These are phyloP conservation scores for Lasioglossum pauxillum DNA, from an alignment of 2,888 invertebrate species.

Conservation along the genomic window DNA sequence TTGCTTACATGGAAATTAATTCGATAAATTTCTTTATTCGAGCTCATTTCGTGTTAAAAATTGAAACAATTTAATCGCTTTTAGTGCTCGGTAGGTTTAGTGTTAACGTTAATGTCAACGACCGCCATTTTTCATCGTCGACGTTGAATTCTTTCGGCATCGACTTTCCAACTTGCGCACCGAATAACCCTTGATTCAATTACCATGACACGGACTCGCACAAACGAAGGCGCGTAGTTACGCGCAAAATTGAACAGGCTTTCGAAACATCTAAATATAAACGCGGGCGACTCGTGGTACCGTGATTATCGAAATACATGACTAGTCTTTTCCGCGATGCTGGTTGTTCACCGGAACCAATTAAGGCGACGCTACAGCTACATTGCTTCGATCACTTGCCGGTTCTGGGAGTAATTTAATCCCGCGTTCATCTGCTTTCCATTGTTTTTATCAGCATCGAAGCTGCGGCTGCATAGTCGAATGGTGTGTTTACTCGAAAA, in stretches of 20 bases:
- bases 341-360: conserved; percentile 1
- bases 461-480: not conserved
- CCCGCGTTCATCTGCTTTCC: not conserved
- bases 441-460: not conserved
- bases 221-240: conserved; percentile 15
- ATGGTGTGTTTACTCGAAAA: not conserved
- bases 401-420: not conserved
- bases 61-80: no score
- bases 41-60: no score
- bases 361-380: not conserved
- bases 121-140: not conserved
- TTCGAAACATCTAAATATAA: conserved; percentile 44
- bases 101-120: not conserved
- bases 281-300: conserved; percentile 8
- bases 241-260: not conserved
- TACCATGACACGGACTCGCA: not conserved
- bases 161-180: not conserved
- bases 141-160: not conserved
- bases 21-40: no score
- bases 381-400: not conserved
- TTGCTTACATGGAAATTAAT: no score
- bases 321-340: conserved; percentile 6
- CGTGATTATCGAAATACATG: conserved; percentile 5
- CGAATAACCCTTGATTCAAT: not conserved
- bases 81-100: no score